Evolutionary conservation across 2,113 vertebrate genomes (phyloP), one percentile per base, ranked within the genome.

Genomic region (Coracopsis vasa): DNA sequence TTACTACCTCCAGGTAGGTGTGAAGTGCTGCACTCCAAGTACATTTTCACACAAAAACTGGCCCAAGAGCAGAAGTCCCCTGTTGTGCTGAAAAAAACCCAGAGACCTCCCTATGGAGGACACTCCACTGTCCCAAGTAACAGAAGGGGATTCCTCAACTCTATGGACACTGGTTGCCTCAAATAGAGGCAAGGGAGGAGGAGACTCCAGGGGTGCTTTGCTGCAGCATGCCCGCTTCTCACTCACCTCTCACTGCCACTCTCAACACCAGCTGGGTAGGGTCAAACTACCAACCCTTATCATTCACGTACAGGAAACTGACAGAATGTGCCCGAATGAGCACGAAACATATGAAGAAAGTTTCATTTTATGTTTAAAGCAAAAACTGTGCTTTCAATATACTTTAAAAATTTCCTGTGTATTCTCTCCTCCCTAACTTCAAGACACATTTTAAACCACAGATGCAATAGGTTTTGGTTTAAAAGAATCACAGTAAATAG

Each of bases 171-270:
- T 18, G 10, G 10, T 6, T 66, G 13, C 27, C 19, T 60, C 0
- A 2, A 29, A 60, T 0, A 71, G 45, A 61, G 16, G 25, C 12
- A 42, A 50, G 5, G 3, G 25, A 83, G n/a, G 18, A 72, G 9
- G n/a, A 72, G 79, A 44, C 13, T 71, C 16, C 13, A 28, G 16
- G 9, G 13, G 3, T 3, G 64, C 42, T 88, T 27, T 15, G 7
- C 2, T 25, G 18, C 2, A 1, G 33, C 3, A 3, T 11, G 33
- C 7, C 33, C 15, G 50, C 24, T 35, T 18, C 15, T 25, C 0
- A 0, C 27, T 69, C 47, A 44, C 11, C 16, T 39, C 58, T 65
- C 29, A 41, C 28, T n/a, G 19, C 13, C 45, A 19, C 12, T 70
- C 25, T 37, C 28, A 70, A 5, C 0, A 1, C 23, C 29, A 58